Conservation (phyloP, 1,140 invertebrate genomes). For the Mizuhopecten yessoensis region DNA sequence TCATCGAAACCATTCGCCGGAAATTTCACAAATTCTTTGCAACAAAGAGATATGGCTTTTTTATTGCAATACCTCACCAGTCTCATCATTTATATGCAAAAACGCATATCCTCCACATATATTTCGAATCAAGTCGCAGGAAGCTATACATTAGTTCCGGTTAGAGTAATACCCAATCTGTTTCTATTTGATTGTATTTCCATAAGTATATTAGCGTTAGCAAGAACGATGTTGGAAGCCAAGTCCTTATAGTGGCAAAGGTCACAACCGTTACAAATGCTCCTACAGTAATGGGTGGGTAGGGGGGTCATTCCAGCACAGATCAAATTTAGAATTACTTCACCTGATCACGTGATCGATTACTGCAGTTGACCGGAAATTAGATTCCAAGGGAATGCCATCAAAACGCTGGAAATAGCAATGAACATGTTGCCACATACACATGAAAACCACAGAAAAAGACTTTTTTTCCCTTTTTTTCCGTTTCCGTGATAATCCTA, state of each 20-base stretch:
- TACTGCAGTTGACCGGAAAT: not conserved
- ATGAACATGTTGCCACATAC: too few species aligned
- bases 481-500: too few species aligned
- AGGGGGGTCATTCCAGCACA: not conserved
- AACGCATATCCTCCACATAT: not conserved
- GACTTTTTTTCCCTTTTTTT: too few species aligned
- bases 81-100: not conserved
- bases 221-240: not conserved
- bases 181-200: not conserved
- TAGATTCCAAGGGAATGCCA: not conserved
- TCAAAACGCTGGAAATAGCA: not conserved
- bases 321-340: constrained; percentile 14
- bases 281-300: not conserved
- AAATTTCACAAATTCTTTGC: too few species aligned
- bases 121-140: not conserved
- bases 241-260: not conserved
- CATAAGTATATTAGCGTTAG: not conserved
- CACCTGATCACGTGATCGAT: not conserved
- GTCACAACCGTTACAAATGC: not conserved
- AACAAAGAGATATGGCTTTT: not conserved
- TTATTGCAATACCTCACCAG: not conserved
- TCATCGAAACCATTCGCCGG: too few species aligned
- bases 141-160: not conserved
- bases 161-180: not conserved
- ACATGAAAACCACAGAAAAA: too few species aligned